Evolutionary conservation across 2,113 vertebrate species (phyloP), one percentile per base, ranked within the genome.

Genomic region (Caretta caretta): DNA sequence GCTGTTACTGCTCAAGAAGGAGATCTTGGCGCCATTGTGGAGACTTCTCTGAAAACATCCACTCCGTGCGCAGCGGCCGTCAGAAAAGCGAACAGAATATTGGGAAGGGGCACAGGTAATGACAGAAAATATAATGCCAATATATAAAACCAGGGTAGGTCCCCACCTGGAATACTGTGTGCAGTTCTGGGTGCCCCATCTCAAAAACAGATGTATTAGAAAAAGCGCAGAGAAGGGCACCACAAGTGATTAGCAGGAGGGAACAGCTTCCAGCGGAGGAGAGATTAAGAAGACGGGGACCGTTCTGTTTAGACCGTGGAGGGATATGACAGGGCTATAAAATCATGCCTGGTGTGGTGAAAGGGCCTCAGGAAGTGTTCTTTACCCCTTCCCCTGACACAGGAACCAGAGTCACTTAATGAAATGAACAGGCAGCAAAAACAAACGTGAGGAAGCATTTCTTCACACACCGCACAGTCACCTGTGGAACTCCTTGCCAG

Each of bases 131-230:
- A 35, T 62, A 16, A 35, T 2, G 31, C 29, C 38, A 42, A 42
- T 42, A 0, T 35, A 8, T 65, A 31, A 65, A 65, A 35, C 7
- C 14, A 65, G 11, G 6, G 29, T 8, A 12, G 27, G 27, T 2
- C 59, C 29, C 14, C 29, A 16, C 5, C 27, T 59, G 11, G 27
- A 12, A 59, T 29, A 12, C 57, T 12, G 57, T 5, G 6, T 16
- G 14, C 14, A 8, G 29, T 2, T 1, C 13, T 8, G 31, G 14
- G 29, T 1, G 6, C 14, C 14, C 59, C 27, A 65, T 14, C 13
- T 59, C 59, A 62, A 14, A 62, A 62, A 57, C 27, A 31, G 10
- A 27, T 12, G 14, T 62, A 31, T 62, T 29, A 31, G 57, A 31
- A 62, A 16, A 35, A 24, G 12, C 6, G 3, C 29, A 35, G 29